Evolutionary conservation across 2,888 invertebrate genomes (phyloP).

Genomic region (Pediacus dermestoides): DNA sequence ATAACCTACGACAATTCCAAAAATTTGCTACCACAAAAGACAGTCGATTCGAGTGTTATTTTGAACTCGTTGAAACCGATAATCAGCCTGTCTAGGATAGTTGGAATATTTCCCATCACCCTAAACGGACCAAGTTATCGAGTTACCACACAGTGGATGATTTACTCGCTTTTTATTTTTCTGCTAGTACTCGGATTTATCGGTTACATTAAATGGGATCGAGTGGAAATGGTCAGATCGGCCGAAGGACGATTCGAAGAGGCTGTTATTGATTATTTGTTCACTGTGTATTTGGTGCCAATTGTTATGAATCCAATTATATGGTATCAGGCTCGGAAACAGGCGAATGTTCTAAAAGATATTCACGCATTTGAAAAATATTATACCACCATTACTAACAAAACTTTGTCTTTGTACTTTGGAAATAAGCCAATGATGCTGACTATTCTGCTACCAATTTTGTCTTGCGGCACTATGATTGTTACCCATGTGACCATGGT

Average conservation of each 20-base stretch:
- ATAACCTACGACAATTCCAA: too few species aligned
- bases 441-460: constrained; percentile 57
- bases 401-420: constrained; percentile 55
- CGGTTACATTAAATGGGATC: constrained; percentile 59
- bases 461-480: constrained; percentile 62
- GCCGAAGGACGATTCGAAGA: constrained; percentile 69
- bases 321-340: constrained; percentile 66
- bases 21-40: neutral
- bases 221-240: constrained; percentile 59
- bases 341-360: constrained; percentile 59
- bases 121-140: constrained; percentile 50
- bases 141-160: constrained; percentile 55
- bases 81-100: constrained; percentile 50
- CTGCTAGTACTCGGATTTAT: constrained; percentile 47
- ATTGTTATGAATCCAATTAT: constrained; percentile 61
- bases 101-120: constrained; percentile 62
- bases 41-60: neutral
- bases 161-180: constrained; percentile 58
- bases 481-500: constrained; percentile 70
- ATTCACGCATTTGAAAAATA: constrained; percentile 67
- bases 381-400: constrained; percentile 60
- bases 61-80: constrained; percentile 48
- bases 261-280: constrained; percentile 71
- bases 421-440: constrained; percentile 59
- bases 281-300: constrained; percentile 69